These are phyloP conservation scores for Odontophorus gujanensis DNA, from an alignment of 2,113 vertebrate species.

Conservation along the genomic window DNA sequence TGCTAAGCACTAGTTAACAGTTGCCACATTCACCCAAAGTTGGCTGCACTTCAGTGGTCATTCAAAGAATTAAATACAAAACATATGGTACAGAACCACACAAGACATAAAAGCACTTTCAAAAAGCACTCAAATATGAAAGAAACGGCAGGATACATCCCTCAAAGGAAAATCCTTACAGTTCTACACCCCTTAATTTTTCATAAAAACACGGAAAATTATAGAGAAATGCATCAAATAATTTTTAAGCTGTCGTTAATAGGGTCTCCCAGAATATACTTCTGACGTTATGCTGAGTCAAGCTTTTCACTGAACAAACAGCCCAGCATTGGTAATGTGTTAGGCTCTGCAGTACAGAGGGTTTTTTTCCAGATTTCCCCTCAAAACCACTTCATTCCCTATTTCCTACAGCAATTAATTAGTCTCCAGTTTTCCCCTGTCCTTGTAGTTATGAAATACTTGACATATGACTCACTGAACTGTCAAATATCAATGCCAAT, in stretches of 20 bases:
- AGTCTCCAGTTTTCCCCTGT: not conserved
- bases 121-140: not conserved
- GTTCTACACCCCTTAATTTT: not conserved
- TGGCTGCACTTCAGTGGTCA: slow-evolving; percentile 43
- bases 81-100: slow-evolving; percentile 56
- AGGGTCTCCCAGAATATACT: not conserved
- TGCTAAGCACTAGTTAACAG: slow-evolving; percentile 69
- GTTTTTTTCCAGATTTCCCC: not conserved
- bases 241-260: not conserved
- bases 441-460: not conserved
- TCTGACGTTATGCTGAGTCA: not conserved
- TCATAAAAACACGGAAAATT: not conserved
- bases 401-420: not conserved
- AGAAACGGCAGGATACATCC: not conserved
- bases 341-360: not conserved
- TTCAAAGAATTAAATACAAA: slow-evolving; percentile 62
- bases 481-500: not conserved
- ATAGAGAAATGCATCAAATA: not conserved
- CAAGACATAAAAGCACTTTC: not conserved
- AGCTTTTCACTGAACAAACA: not conserved
- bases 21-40: slow-evolving; percentile 66
- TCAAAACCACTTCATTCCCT: not conserved
- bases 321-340: not conserved
- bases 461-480: not conserved
- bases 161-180: not conserved